Conservation (phyloP, 2,888 invertebrate species). For the Pecten maximus region DNA sequence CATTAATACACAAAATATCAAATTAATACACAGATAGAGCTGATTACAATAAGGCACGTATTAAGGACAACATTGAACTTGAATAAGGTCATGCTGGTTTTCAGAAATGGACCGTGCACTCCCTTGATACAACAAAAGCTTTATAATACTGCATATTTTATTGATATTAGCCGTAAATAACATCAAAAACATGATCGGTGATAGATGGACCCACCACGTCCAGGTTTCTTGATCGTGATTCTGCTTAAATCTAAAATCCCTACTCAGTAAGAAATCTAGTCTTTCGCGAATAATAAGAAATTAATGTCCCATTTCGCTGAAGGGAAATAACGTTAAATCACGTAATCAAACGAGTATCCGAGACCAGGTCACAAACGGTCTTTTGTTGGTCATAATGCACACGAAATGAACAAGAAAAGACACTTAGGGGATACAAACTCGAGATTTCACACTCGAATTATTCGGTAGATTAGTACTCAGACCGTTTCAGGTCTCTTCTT, state of each 20-base stretch:
- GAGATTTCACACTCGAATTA: constrained; percentile 13
- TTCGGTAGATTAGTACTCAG: constrained; percentile 5
- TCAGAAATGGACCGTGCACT: too few relatives aligned
- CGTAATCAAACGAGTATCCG: neutral
- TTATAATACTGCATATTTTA: too few relatives aligned
- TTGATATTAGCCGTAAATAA: too few relatives aligned
- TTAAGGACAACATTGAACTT: too few relatives aligned
- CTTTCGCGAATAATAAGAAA: neutral
- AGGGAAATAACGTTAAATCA: neutral
- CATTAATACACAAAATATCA: too few relatives aligned
- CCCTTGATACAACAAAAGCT: too few relatives aligned
- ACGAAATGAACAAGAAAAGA: constrained; percentile 11
- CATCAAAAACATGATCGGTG: too few relatives aligned
- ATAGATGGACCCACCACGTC: too few relatives aligned
- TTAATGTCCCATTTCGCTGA: neutral
- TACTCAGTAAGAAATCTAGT: neutral
- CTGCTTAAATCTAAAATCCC: neutral
- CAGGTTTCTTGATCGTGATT: neutral
- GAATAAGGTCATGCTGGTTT: too few relatives aligned
- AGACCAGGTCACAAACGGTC: neutral
- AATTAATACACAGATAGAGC: too few relatives aligned
- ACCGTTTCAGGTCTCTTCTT: neutral
- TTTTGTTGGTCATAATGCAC: neutral
- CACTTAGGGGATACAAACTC: neutral
- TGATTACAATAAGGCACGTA: too few relatives aligned